Percentiles rank a stretch among this genome's conserved stretches.
These are phyloP conservation scores for Bombus polaris DNA, from an alignment of 1,140 invertebrate species.

Conservation along the genomic window DNA sequence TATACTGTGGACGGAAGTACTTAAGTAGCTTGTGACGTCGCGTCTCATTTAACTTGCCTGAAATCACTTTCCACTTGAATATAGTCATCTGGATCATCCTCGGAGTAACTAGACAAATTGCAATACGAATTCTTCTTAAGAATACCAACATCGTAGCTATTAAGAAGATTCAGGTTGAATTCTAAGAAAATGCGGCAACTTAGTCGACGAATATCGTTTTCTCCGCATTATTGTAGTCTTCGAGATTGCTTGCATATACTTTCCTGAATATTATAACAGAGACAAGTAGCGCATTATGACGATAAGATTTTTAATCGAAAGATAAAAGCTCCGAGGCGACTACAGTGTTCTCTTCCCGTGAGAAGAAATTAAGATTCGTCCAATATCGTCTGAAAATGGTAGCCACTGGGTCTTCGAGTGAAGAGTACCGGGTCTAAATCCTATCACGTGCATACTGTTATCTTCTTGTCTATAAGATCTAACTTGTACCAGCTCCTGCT, in stretches of 20 bases:
- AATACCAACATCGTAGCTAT: too few relatives aligned
- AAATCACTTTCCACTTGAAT: background rate
- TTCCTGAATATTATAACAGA: background rate
- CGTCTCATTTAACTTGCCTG: background rate
- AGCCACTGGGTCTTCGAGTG: background rate
- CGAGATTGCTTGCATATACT: too few relatives aligned
- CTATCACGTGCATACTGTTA: background rate
- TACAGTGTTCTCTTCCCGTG: background rate
- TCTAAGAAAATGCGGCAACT: background rate
- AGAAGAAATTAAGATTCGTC: background rate
- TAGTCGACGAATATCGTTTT: too few relatives aligned
- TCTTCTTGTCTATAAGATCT: too few relatives aligned
- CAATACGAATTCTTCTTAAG: background rate
- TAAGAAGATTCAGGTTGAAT: background rate
- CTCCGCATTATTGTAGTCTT: background rate
- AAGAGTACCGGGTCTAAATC: background rate
- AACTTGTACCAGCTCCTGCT: background rate
- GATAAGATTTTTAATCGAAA: background rate
- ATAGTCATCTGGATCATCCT: background rate
- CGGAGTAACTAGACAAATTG: too few relatives aligned
- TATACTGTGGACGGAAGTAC: background rate
- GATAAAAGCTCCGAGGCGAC: background rate
- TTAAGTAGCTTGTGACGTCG: background rate
- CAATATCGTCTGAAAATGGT: background rate
- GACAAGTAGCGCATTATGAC: background rate